Conservation (phyloP, 2,888 invertebrate genomes). For the Aporophyla lueneburgensis region DNA sequence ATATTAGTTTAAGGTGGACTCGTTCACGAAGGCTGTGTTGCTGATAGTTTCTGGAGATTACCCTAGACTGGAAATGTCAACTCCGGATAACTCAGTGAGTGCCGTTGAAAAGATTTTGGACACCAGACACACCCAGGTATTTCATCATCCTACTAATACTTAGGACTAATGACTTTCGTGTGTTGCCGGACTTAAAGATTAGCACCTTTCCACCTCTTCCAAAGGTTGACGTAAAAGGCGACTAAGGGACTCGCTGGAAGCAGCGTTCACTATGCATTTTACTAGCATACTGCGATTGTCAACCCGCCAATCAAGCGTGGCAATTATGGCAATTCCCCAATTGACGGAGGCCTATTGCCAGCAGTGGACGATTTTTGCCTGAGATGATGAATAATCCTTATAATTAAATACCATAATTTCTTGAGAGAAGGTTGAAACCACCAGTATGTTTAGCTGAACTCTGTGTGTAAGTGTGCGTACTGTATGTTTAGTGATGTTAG, state of each 20-base stretch:
- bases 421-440: neutral
- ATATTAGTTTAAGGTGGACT: conserved; percentile 77
- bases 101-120: conserved; percentile 71
- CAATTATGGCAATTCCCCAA: too few species aligned
- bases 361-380: too few species aligned
- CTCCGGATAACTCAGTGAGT: conserved; percentile 61
- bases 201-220: too few species aligned
- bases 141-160: neutral
- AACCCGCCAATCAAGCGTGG: too few species aligned
- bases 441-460: neutral
- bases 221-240: too few species aligned
- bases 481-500: neutral
- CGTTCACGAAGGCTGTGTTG: conserved; percentile 77
- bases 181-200: too few species aligned
- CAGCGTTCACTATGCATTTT: too few species aligned
- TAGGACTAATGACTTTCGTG: too few species aligned
- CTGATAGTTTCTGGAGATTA: conserved; percentile 75
- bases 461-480: neutral
- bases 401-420: neutral
- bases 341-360: too few species aligned
- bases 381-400: too few species aligned
- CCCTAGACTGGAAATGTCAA: conserved; percentile 69
- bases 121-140: conserved; percentile 73
- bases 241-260: too few species aligned
- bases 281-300: too few species aligned